phyloP scores from a whole-genome alignment of 2,797 vertebrate genomes.

The Liasis olivaceus region DNA sequence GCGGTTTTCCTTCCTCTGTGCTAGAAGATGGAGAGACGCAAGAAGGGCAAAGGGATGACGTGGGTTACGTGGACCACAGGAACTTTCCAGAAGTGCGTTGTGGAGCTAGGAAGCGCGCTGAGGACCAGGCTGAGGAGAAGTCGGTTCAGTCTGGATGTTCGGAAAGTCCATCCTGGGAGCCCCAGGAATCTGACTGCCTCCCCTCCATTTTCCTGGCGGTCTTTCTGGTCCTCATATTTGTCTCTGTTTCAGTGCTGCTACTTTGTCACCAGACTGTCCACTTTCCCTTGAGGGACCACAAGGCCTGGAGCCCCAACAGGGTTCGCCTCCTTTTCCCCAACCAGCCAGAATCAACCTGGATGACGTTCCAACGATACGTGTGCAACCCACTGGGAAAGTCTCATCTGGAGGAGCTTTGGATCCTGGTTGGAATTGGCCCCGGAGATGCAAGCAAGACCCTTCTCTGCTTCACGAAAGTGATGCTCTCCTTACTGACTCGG shows the following conservation, averaged over 20 bases:
- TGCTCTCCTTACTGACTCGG: constrained; percentile 1
- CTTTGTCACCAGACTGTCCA: neutral
- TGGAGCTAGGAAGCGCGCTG: neutral
- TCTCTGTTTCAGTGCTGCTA: constrained; percentile 43
- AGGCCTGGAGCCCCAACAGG: too few species aligned
- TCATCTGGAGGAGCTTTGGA: neutral
- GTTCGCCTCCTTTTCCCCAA: constrained; percentile 18
- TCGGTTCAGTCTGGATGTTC: neutral
- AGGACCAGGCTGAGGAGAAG: neutral
- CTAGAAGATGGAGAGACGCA: constrained; percentile 25
- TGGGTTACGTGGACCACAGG: neutral
- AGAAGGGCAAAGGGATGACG: neutral
- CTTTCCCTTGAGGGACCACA: neutral
- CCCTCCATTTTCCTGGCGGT: constrained; percentile 50
- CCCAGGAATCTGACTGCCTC: constrained; percentile 45
- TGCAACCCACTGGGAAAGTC: neutral
- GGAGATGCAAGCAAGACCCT: constrained; percentile 22
- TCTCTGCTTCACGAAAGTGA: constrained; percentile 28
- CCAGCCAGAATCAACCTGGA: constrained; percentile 3
- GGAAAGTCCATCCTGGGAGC: rapidly evolving
- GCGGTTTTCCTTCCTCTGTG: neutral
- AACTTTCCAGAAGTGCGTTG: neutral
- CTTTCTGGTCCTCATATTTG: constrained; percentile 45
- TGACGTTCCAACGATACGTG: neutral
- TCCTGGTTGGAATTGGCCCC: constrained; percentile 8